phyloP scores from a whole-genome alignment of 2,888 invertebrate genomes.

The Drosophila borborema region DNA sequence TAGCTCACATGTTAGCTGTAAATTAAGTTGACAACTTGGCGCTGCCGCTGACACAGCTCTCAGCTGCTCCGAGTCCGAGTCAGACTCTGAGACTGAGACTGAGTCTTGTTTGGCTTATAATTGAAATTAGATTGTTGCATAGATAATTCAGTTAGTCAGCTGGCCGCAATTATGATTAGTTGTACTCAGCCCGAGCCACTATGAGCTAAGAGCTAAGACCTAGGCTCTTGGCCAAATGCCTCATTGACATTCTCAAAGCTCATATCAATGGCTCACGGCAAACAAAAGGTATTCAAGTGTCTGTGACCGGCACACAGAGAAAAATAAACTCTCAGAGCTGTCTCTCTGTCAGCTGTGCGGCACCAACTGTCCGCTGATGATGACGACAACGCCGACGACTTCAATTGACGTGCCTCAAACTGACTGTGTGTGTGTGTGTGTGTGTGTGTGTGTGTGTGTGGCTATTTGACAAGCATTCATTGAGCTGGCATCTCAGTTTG shows the following conservation, averaged over 20 bases:
- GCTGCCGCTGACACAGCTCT: slow-evolving; percentile 68
- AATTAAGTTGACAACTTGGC: slow-evolving; percentile 79
- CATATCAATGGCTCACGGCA: slow-evolving; percentile 25
- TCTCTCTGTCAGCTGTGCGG: slow-evolving; percentile 27
- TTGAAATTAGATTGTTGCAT: slow-evolving; percentile 64
- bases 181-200: background rate
- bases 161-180: slow-evolving; percentile 30
- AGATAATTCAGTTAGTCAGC: slow-evolving; percentile 55
- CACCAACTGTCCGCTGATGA: slow-evolving; percentile 20
- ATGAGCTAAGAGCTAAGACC: background rate
- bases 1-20: slow-evolving; percentile 79
- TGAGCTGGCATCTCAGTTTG: slow-evolving; percentile 17
- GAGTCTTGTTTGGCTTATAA: slow-evolving; percentile 42
- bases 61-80: slow-evolving; percentile 9
- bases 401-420: slow-evolving; percentile 34
- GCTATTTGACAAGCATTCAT: slow-evolving; percentile 41
- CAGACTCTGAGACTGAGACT: background rate
- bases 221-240: slow-evolving; percentile 10
- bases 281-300: slow-evolving; percentile 34
- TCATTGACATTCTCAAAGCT: slow-evolving; percentile 16
- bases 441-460: slow-evolving; percentile 10
- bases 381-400: slow-evolving; percentile 30
- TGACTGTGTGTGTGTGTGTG: background rate
- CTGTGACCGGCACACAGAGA: slow-evolving; percentile 12
- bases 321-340: slow-evolving; percentile 29